These are phyloP conservation scores for Orthonychiurus folsomi DNA, from an alignment of 2,888 invertebrate genomes.

Conservation along the genomic window DNA sequence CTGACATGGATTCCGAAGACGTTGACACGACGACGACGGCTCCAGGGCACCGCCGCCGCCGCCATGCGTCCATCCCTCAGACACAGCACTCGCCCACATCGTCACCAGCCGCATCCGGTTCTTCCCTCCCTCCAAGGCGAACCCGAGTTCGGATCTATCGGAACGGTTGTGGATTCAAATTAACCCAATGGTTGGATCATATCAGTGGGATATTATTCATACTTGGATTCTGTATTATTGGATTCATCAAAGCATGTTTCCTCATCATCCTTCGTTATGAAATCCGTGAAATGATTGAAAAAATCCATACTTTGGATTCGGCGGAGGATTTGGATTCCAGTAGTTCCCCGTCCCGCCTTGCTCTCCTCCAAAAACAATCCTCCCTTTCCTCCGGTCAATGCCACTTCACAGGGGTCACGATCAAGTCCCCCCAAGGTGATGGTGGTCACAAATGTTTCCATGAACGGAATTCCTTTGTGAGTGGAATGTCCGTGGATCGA, in stretches of 20 bases:
- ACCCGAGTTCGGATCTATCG: conserved; percentile 30
- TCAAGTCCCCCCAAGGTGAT: conserved; percentile 27
- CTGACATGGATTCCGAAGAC: neutral
- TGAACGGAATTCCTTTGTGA: neutral
- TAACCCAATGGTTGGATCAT: conserved; percentile 35
- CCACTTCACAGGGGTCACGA: conserved; percentile 24
- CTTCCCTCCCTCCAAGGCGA: conserved; percentile 4
- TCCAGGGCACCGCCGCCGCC: too few species aligned
- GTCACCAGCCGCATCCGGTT: neutral
- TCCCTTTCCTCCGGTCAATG: neutral
- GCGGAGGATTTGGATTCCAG: conserved; percentile 20
- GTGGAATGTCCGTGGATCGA: neutral
- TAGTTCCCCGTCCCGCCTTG: neutral
- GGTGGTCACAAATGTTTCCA: neutral
- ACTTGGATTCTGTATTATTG: conserved; percentile 76
- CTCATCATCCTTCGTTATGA: conserved; percentile 76
- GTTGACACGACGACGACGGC: too few species aligned
- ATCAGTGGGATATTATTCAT: conserved; percentile 43
- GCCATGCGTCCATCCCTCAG: neutral
- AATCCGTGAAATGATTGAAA: conserved; percentile 84
- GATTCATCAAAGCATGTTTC: conserved; percentile 80
- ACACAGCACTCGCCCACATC: conserved; percentile 11
- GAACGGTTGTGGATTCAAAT: conserved; percentile 32
- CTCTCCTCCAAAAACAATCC: conserved; percentile 7
- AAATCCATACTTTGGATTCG: conserved; percentile 64